phyloP scores from a whole-genome alignment of 2,888 invertebrate genomes.

The Electrophaes corylata region DNA sequence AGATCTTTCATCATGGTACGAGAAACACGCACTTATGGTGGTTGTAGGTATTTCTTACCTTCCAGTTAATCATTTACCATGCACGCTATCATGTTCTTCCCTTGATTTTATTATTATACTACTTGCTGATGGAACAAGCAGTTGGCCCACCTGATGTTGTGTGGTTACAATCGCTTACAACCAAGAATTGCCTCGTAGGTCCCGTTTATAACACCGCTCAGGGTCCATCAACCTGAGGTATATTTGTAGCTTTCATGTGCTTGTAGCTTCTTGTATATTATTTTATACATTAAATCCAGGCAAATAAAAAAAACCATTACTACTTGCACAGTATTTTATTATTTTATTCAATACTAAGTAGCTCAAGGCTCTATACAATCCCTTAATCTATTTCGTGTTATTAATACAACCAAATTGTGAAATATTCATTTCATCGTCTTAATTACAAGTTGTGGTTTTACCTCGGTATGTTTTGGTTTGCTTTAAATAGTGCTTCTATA shows the following conservation, averaged over 20 bases:
- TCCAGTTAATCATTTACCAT: neutral
- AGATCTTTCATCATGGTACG: constrained; percentile 6
- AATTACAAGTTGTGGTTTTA: constrained; percentile 32
- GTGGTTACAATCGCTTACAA: too few species aligned
- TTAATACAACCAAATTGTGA: constrained; percentile 40
- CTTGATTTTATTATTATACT: too few species aligned
- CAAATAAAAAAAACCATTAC: too few species aligned
- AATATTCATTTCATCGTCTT: constrained; percentile 38
- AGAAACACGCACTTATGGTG: constrained; percentile 2
- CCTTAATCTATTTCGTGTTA: constrained; percentile 42
- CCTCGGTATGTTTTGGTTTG: constrained; percentile 4
- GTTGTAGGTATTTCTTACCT: neutral
- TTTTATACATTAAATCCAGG: too few species aligned
- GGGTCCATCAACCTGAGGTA: too few species aligned
- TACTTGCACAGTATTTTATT: constrained; percentile 23
- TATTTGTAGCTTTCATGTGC: too few species aligned
- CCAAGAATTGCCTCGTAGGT: too few species aligned
- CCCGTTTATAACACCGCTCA: too few species aligned
- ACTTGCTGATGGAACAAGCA: too few species aligned
- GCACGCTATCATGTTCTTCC: constrained; percentile 14
- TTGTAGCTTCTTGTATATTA: too few species aligned
- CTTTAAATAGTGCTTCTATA: constrained; percentile 3
- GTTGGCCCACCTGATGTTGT: too few species aligned
- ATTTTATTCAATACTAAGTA: constrained; percentile 34
- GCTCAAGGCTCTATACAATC: constrained; percentile 45